Percentiles rank a stretch among this genome's conserved stretches.
These are phyloP conservation scores for Euglossa dilemma DNA, from an alignment of 1,140 invertebrate species.

Conservation along the genomic window DNA sequence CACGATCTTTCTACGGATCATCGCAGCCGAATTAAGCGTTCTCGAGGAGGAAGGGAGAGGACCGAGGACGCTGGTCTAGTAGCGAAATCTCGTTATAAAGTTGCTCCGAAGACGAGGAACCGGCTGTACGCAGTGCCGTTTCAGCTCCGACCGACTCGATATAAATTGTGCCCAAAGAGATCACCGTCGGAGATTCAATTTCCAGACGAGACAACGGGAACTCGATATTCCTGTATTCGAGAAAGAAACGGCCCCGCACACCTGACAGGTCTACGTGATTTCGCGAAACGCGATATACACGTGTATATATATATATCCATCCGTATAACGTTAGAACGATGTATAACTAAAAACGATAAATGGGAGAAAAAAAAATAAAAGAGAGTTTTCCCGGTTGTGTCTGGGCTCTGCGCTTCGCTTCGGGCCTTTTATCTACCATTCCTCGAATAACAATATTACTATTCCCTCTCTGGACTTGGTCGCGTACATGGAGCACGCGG, in stretches of 20 bases:
- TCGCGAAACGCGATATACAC: constrained; percentile 2
- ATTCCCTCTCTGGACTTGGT: not conserved
- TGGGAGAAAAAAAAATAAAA: not conserved
- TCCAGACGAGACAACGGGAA: constrained; percentile 46
- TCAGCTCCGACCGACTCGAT: constrained; percentile 29
- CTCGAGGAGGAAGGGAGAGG: not conserved
- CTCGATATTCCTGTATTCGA: constrained; percentile 36
- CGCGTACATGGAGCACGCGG: not conserved
- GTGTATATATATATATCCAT: too few relatives aligned
- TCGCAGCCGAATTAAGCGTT: constrained; percentile 33
- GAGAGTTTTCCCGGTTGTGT: not conserved
- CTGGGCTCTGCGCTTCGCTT: not conserved
- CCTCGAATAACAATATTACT: constrained; percentile 22
- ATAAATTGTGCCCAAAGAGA: constrained; percentile 46
- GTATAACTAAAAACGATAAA: not conserved
- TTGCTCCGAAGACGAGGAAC: constrained; percentile 2
- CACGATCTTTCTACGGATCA: not conserved
- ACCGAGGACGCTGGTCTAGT: constrained; percentile 9
- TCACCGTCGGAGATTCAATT: constrained; percentile 48
- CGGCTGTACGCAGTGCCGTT: not conserved
- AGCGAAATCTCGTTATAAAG: constrained; percentile 48
- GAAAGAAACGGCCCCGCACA: constrained; percentile 21
- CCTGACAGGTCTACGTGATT: constrained; percentile 30
- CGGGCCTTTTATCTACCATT: constrained; percentile 12
- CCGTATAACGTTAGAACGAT: constrained; percentile 3